phyloP scores from a whole-genome alignment of 2,797 vertebrate genomes.

The Melanotaenia maccullochi region DNA sequence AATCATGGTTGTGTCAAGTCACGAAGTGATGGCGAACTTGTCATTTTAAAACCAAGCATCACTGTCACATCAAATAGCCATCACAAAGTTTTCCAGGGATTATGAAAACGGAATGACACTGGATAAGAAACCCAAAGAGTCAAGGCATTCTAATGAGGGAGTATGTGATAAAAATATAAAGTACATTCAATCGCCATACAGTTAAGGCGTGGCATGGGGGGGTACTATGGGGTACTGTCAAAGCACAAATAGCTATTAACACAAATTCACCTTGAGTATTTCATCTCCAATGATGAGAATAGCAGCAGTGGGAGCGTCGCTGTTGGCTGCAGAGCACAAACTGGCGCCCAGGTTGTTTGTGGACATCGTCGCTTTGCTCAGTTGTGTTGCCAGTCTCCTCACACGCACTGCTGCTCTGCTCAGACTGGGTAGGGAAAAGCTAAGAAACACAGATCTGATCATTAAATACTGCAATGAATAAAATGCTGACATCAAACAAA shows the following conservation, averaged over 20 bases:
- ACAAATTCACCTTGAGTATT: constrained; percentile 90
- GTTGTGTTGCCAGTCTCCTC: constrained; percentile 76
- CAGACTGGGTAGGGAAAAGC: constrained; percentile 67
- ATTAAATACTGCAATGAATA: not conserved
- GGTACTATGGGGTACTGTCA: constrained; percentile 1
- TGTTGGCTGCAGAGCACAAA: constrained; percentile 39
- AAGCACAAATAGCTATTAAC: constrained; percentile 1
- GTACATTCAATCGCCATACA: constrained; percentile 7
- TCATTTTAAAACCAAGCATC: constrained; percentile 32
- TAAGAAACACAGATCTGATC: constrained; percentile 20
- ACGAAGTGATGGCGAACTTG: constrained; percentile 28
- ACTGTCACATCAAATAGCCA: constrained; percentile 39
- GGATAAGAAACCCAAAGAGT: not conserved
- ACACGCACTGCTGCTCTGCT: constrained; percentile 74
- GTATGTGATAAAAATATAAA: constrained; percentile 16
- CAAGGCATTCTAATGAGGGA: constrained; percentile 14
- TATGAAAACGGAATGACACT: constrained; percentile 13
- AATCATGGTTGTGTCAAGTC: constrained; percentile 42
- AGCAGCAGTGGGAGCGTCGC: constrained; percentile 85
- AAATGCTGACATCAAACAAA: not conserved
- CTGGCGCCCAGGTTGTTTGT: constrained; percentile 44
- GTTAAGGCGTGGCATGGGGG: not conserved
- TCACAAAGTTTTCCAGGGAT: constrained; percentile 29
- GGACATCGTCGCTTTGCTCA: constrained; percentile 78
- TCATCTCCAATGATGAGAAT: constrained; percentile 96